These are phyloP conservation scores for Actinemys pallida DNA, from an alignment of 2,113 vertebrate species.

Conservation along the genomic window DNA sequence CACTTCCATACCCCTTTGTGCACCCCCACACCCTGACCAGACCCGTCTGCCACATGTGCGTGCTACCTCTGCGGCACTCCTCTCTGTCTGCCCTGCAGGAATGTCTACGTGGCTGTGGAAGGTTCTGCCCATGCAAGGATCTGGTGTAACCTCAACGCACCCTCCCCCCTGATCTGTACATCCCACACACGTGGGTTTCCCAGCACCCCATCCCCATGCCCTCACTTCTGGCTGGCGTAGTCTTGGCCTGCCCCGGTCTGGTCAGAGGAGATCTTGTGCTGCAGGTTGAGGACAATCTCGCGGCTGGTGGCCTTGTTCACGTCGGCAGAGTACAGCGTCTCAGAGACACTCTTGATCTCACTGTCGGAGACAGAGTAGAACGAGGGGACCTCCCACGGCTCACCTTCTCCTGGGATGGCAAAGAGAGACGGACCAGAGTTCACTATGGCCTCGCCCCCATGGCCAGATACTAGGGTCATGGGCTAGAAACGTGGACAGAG, in stretches of 20 bases:
- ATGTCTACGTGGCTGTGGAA: neutral
- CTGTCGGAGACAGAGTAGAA: neutral
- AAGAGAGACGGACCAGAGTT: neutral
- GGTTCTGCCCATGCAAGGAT: neutral
- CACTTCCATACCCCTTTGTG: neutral
- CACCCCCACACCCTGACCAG: neutral
- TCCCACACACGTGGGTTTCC: neutral
- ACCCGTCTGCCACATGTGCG: no score
- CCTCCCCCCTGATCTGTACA: neutral
- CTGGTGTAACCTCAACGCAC: neutral
- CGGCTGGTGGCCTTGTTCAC: neutral
- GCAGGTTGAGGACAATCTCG: slow-evolving; percentile 19
- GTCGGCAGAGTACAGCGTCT: slow-evolving; percentile 8
- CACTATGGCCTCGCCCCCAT: neutral
- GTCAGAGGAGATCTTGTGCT: neutral
- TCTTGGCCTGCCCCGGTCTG: slow-evolving; percentile 1
- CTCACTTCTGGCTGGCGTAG: slow-evolving; percentile 20
- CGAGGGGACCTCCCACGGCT: neutral
- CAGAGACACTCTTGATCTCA: neutral
- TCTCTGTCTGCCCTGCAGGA: neutral
- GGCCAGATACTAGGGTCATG: neutral
- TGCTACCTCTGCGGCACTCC: neutral
- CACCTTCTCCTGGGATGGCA: neutral
- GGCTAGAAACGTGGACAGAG: neutral
- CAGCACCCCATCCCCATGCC: neutral